phyloP scores from a whole-genome alignment of 1,140 invertebrate genomes.

The Lanistes nyassanus region DNA sequence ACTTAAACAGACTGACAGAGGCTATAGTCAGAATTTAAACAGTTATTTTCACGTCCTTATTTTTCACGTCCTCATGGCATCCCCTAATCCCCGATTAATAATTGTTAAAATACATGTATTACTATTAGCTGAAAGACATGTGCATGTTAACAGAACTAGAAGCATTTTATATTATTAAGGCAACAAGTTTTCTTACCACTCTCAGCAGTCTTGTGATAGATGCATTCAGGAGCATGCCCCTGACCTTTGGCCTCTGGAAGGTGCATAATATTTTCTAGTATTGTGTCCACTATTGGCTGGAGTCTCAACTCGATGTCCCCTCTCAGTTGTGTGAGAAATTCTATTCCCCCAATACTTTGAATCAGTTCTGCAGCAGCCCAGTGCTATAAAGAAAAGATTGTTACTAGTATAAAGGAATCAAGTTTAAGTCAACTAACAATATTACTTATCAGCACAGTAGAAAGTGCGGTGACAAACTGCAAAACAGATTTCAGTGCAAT shows the following conservation, averaged over 20 bases:
- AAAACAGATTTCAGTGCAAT: background rate
- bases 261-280: slow-evolving; percentile 59
- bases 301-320: slow-evolving; percentile 45
- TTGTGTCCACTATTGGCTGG: slow-evolving; percentile 58
- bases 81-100: too few relatives aligned
- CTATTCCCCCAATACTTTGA: slow-evolving; percentile 60
- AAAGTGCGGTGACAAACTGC: background rate
- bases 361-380: slow-evolving; percentile 57
- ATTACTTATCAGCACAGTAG: background rate
- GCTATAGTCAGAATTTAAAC: too few relatives aligned
- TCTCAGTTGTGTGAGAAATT: slow-evolving; percentile 59
- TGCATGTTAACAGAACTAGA: too few relatives aligned
- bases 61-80: too few relatives aligned
- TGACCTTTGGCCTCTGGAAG: slow-evolving; percentile 48
- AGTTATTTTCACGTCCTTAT: too few relatives aligned
- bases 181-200: slow-evolving; percentile 37
- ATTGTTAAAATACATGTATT: too few relatives aligned
- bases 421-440: background rate
- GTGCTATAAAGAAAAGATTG: slow-evolving; percentile 46
- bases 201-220: slow-evolving; percentile 55
- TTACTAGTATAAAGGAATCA: background rate
- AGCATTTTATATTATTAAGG: too few relatives aligned
- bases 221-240: slow-evolving; percentile 54
- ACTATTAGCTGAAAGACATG: too few relatives aligned
- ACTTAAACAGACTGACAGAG: too few relatives aligned